phyloP scores from a whole-genome alignment of 2,113 vertebrate species.

The Salvelinus namaycush region DNA sequence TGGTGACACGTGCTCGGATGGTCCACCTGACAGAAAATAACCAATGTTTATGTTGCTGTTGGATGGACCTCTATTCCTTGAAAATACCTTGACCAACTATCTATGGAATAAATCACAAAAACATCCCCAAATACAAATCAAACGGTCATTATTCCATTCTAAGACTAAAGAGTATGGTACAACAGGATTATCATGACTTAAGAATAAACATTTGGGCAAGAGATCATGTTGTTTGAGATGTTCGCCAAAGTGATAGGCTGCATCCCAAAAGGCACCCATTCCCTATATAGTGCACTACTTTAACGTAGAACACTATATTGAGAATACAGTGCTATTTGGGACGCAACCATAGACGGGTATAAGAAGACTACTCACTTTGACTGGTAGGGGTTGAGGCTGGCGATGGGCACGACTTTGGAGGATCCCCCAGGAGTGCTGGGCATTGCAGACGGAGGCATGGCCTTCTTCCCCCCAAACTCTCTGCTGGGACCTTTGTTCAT shows the following conservation, averaged over 20 bases:
- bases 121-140: no score
- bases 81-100: no score
- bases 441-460: conserved; percentile 27
- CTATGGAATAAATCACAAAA: neutral
- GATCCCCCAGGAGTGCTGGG: conserved; percentile 79
- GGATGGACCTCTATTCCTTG: no score
- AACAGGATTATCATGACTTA: neutral
- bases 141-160: neutral
- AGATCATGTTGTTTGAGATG: no score
- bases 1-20: conserved; percentile 91
- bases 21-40: conserved; percentile 83
- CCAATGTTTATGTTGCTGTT: no score
- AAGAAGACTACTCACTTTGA: conserved; percentile 84
- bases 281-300: no score
- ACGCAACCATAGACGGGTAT: no score
- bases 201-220: neutral
- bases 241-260: no score
- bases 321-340: no score
- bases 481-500: conserved; percentile 72
- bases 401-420: conserved; percentile 89
- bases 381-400: conserved; percentile 95
- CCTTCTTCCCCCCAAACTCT: conserved; percentile 76
- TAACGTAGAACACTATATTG: no score
- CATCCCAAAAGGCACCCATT: no score
- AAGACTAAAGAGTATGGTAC: neutral